Evolutionary conservation across 2,113 vertebrate genomes (phyloP), one percentile per base, ranked within the genome.

Genomic region (Psilopsiagon aurifrons): DNA sequence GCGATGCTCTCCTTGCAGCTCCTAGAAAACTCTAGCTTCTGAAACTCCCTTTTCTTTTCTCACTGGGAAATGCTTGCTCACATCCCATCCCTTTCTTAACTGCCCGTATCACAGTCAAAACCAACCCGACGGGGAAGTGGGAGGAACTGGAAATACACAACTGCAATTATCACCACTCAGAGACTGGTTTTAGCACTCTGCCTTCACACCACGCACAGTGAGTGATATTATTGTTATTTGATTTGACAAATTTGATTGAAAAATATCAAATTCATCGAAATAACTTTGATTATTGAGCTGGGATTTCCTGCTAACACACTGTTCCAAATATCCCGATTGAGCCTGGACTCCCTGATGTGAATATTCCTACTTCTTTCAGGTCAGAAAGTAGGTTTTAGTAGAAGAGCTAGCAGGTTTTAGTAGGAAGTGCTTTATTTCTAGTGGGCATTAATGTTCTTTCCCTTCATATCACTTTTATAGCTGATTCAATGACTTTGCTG

Each of bases 321-420:
- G 6, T 39, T 13, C 3, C 0, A 4, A 29, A 62, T 0, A 6
- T 1, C 1, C 8, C 23, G 83, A 64, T 51, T 25, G 27, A 75
- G 31, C 43, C 0, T 0, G 25, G 17, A 28, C 46, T 46, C 29
- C 28, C 25, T 13, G 49, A 13, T 41, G 10, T 0, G 4, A 24
- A 69, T 0, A 6, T 2, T 31, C 37, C n/a, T 6, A 0, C 19
- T 14, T 69, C 64, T 84, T 43, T 11, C 0, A 0, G 13, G 20
- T 7, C 57, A 59, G 57, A 35, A 59, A 59, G 14, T 10, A n/a
- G 57, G 22, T 15, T 59, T 59, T 23, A 59, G 33, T 35, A 24
- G 57, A 59, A 59, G 23, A 59, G 33, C 23, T 16, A 24, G 22
- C 22, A 59, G 57, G 33, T 59, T 35, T 59, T 35, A 35, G 57